Conservation (phyloP, 37 sponge, comb jelly and placozoan species). For the Chondrilla cf. caribensis region DNA sequence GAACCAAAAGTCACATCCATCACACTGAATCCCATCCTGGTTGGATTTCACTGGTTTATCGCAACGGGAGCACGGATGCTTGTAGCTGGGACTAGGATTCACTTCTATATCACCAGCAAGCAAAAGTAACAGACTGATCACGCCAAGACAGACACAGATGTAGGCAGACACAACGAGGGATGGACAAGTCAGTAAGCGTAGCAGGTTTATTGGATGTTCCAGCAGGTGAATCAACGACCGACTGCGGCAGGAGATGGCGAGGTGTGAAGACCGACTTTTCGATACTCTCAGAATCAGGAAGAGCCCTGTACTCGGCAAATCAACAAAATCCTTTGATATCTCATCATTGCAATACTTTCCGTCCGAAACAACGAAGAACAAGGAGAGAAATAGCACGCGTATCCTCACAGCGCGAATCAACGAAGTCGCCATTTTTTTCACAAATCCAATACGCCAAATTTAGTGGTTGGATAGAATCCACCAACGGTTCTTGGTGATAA, state of each 20-base stretch:
- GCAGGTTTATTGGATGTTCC: neutral
- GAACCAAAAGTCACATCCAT: neutral
- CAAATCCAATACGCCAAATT: too few relatives aligned
- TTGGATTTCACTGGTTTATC: neutral
- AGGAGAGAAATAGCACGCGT: neutral
- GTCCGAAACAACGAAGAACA: neutral
- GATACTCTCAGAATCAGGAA: neutral
- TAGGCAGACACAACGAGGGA: neutral
- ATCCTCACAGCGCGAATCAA: neutral
- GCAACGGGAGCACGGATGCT: neutral
- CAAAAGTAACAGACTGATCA: neutral
- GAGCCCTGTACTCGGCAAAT: neutral
- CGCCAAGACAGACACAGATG: neutral
- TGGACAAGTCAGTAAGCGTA: neutral
- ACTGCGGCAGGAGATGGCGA: neutral
- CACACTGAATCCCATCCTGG: slow-evolving; percentile 13
- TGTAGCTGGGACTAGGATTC: slow-evolving; percentile 5
- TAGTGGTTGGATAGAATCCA: too few relatives aligned
- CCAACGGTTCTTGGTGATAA: too few relatives aligned
- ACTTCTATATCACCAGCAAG: neutral
- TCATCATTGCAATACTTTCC: neutral
- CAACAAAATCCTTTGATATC: neutral
- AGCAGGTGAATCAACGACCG: neutral
- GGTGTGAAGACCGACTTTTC: neutral
- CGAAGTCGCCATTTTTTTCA: neutral